Evolutionary conservation across 2,113 vertebrate genomes (phyloP).

Genomic region (Ornithorhynchus anatinus): DNA sequence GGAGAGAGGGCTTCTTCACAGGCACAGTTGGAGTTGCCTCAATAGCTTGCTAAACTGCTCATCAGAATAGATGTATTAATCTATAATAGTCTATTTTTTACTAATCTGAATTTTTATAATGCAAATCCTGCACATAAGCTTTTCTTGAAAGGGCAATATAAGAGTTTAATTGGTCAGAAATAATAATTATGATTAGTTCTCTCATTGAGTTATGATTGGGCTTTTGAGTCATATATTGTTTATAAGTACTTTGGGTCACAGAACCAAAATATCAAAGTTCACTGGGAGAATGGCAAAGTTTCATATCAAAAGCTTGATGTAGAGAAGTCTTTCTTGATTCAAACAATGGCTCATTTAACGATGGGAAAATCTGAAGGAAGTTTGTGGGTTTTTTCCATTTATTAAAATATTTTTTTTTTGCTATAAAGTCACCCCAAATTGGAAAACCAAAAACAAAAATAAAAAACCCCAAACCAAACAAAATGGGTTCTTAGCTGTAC

Average conservation of each 20-base stretch:
- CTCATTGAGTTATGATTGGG: background rate
- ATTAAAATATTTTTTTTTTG: constrained; percentile 9
- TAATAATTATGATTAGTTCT: background rate
- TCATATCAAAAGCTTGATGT: constrained; percentile 29
- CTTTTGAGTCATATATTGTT: constrained; percentile 39
- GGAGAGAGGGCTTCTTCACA: constrained; percentile 25
- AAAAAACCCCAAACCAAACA: no score
- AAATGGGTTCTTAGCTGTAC: constrained; percentile 24
- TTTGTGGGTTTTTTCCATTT: background rate
- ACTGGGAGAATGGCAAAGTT: constrained; percentile 37
- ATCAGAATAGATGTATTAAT: constrained; percentile 20
- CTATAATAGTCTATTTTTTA: constrained; percentile 2
- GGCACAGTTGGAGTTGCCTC: constrained; percentile 25
- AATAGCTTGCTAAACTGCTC: constrained; percentile 8
- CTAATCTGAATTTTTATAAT: constrained; percentile 25
- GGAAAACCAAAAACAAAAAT: background rate
- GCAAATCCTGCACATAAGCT: background rate
- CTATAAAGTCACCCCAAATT: constrained; percentile 16
- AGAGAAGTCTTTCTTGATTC: constrained; percentile 30
- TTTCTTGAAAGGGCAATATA: background rate
- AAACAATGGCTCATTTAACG: constrained; percentile 14
- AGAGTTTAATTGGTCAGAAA: constrained; percentile 5
- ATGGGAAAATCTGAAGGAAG: background rate
- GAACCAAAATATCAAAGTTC: constrained; percentile 50
- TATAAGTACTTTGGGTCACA: constrained; percentile 4